A percentile compares a stretch with the other conserved stretches of the same genome.
phyloP scores from a whole-genome alignment of 2,797 vertebrate species.

The Miichthys miiuy region DNA sequence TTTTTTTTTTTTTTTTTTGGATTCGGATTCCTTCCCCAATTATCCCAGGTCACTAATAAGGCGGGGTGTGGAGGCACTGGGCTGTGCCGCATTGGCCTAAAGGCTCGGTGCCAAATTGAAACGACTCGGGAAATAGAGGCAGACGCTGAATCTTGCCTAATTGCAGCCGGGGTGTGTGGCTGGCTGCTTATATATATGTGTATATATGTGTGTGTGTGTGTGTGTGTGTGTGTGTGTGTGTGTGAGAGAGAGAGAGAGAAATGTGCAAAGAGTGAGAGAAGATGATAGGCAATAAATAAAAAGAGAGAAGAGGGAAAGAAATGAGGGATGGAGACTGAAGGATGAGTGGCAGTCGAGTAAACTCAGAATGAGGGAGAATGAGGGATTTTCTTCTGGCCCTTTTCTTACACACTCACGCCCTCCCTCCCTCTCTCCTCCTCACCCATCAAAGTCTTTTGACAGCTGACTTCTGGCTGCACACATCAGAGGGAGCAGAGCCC shows the following conservation, averaged over 20 bases:
- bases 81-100: slow-evolving; percentile 74
- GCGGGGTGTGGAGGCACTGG: slow-evolving; percentile 75
- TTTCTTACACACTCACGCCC: slow-evolving; percentile 38
- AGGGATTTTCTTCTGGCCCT: slow-evolving; percentile 72
- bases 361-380: slow-evolving; percentile 63
- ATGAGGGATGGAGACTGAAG: slow-evolving; percentile 52
- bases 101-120: slow-evolving; percentile 80
- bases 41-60: slow-evolving; percentile 83
- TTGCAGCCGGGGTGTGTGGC: slow-evolving; percentile 64
- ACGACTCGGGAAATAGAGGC: slow-evolving; percentile 70
- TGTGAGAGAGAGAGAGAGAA: slow-evolving; percentile 5
- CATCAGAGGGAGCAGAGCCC: slow-evolving; percentile 78
- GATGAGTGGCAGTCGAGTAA: slow-evolving; percentile 70
- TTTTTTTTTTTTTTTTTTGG: not conserved
- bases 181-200: slow-evolving; percentile 52
- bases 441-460: slow-evolving; percentile 82
- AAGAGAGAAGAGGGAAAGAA: slow-evolving; percentile 33
- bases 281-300: slow-evolving; percentile 62
- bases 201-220: slow-evolving; percentile 16
- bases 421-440: slow-evolving; percentile 41
- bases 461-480: slow-evolving; percentile 83
- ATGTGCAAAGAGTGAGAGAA: slow-evolving; percentile 39
- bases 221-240: slow-evolving; percentile 29
- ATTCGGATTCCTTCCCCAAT: slow-evolving; percentile 76
- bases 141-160: slow-evolving; percentile 75